phyloP scores from a whole-genome alignment of 2,797 vertebrate species.

The Podargus strigoides region DNA sequence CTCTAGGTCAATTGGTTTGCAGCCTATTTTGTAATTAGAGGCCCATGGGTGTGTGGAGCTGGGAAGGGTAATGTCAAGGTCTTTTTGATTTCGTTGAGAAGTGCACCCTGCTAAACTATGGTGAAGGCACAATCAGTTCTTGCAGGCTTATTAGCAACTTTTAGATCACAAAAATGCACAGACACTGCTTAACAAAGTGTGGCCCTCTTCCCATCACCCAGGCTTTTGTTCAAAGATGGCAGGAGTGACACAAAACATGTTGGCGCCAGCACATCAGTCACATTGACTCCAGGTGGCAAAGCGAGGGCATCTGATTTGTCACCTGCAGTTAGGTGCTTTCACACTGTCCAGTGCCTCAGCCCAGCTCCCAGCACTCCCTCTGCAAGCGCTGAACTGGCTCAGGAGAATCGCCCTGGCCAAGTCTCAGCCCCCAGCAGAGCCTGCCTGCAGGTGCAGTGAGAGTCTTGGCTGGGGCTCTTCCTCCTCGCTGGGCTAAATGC shows the following conservation, averaged over 20 bases:
- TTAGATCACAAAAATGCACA: neutral
- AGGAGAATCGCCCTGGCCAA: neutral
- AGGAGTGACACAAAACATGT: neutral
- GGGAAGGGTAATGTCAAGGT: neutral
- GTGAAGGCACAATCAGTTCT: neutral
- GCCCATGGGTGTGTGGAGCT: neutral
- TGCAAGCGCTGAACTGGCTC: neutral
- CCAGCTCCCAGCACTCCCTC: neutral
- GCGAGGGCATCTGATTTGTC: rapidly evolving
- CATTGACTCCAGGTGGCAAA: neutral
- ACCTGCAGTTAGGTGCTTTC: neutral
- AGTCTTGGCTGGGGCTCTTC: neutral
- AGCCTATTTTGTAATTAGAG: neutral
- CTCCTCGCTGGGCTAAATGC: neutral
- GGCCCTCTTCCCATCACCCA: neutral
- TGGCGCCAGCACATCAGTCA: neutral
- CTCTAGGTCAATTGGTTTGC: neutral
- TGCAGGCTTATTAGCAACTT: neutral
- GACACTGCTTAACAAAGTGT: neutral
- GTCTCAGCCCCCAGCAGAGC: neutral
- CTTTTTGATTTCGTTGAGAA: neutral
- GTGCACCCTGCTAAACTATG: neutral
- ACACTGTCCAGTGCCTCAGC: neutral
- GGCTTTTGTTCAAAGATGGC: neutral
- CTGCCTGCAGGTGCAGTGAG: neutral